A percentile compares a stretch with the other conserved stretches of the same genome.
Conservation (phyloP, 2,113 vertebrate species). For the Helogale parvula region DNA sequence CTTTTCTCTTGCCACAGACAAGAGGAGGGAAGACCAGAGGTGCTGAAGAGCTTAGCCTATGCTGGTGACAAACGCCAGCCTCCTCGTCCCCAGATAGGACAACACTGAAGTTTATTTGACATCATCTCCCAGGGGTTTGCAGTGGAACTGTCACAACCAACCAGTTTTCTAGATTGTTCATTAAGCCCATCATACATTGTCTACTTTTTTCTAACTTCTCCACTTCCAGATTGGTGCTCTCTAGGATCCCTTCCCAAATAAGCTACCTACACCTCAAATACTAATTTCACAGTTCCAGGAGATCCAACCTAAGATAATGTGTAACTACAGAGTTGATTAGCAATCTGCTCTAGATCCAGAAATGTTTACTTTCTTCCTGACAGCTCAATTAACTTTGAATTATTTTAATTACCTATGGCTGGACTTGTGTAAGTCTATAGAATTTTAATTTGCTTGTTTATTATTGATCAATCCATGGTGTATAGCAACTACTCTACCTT, state of each 20-base stretch:
- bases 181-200: background rate
- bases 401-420: background rate
- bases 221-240: background rate
- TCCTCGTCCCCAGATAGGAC: background rate
- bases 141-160: background rate
- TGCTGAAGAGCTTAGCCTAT: too few relatives aligned
- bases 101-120: background rate
- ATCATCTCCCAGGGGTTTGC: background rate
- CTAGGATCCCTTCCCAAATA: background rate
- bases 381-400: conserved; percentile 22
- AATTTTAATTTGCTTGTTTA: conserved; percentile 30
- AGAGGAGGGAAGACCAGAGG: background rate
- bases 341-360: conserved; percentile 1
- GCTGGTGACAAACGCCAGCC: background rate
- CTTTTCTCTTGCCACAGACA: background rate
- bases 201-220: background rate
- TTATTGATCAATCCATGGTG: background rate
- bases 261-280: background rate
- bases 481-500: background rate
- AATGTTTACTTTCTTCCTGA: background rate
- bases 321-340: background rate
- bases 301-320: background rate
- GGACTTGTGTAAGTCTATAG: background rate
- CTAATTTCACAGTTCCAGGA: background rate
- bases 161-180: background rate